Conservation (phyloP, 2,113 vertebrate genomes). For the Tapirus terrestris region DNA sequence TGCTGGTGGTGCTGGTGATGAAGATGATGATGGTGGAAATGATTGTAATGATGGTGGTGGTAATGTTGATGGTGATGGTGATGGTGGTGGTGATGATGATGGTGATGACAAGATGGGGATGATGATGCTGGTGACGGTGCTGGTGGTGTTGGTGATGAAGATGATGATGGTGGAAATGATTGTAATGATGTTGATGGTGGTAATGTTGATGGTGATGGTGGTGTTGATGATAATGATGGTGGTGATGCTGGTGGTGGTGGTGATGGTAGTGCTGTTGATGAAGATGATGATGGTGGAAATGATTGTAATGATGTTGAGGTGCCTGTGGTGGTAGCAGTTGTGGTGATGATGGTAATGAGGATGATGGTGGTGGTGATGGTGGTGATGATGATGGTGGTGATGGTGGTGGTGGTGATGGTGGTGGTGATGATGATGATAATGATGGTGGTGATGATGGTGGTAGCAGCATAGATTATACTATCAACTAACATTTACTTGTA, state of each 20-base stretch:
- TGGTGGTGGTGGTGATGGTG: rapidly evolving
- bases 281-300: rapidly evolving
- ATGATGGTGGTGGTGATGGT: background rate
- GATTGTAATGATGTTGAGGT: too few species aligned
- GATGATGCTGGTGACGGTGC: background rate
- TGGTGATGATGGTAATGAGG: background rate
- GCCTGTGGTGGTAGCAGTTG: too few species aligned
- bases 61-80: rapidly evolving
- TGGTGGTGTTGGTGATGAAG: background rate
- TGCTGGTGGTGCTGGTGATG: rapidly evolving
- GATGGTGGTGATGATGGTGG: rapidly evolving
- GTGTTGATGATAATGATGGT: too few species aligned
- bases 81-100: rapidly evolving
- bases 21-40: rapidly evolving
- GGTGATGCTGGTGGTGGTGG: rapidly evolving
- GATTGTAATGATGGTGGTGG: rapidly evolving
- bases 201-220: rapidly evolving
- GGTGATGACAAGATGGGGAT: too few species aligned
- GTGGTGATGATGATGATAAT: rapidly evolving
- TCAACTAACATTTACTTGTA: background rate
- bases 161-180: too few species aligned
- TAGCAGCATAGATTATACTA: background rate
- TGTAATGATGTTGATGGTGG: background rate
- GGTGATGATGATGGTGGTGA: background rate
- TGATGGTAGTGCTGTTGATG: background rate